Percentiles rank a stretch among this genome's conserved stretches.
phyloP scores from a whole-genome alignment of 2,797 vertebrate species.

The Limosa lapponica region DNA sequence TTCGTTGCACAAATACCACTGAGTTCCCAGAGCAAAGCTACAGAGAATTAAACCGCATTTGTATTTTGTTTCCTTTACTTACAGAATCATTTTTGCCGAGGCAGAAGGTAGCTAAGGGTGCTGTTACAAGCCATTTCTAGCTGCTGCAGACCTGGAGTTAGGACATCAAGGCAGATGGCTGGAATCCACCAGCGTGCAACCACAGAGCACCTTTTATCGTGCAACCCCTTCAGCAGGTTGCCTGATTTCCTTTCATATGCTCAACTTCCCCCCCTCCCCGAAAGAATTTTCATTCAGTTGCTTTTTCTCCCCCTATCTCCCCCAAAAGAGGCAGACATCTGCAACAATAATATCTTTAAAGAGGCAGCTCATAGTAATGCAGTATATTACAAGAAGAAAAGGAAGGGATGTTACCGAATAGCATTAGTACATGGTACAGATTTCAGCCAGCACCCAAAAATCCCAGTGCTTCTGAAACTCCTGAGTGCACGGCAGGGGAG shows the following conservation, averaged over 20 bases:
- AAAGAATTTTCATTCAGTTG: neutral
- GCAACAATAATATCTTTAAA: neutral
- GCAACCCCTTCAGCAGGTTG: neutral
- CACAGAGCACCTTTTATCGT: neutral
- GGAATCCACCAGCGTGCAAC: neutral
- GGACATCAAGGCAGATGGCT: neutral
- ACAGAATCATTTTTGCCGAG: neutral
- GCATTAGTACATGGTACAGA: neutral
- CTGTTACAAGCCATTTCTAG: neutral
- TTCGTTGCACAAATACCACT: neutral
- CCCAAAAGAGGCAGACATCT: neutral
- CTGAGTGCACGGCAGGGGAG: fast-evolving
- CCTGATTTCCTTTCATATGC: neutral
- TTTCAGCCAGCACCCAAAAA: neutral
- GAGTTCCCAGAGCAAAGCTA: neutral
- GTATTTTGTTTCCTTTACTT: neutral
- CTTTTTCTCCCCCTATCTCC: fast-evolving
- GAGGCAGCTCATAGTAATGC: neutral
- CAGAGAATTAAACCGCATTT: neutral
- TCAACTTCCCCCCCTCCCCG: neutral
- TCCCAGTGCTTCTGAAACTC: neutral
- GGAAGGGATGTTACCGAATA: neutral
- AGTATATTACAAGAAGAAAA: neutral
- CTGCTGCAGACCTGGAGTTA: neutral
- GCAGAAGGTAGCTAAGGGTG: neutral